Percentiles rank a stretch among this genome's conserved stretches.
Evolutionary conservation across 30 jellyfish, hydroid and myxozoan genomes (phyloP).

Genomic region (Hydra vulgaris): DNA sequence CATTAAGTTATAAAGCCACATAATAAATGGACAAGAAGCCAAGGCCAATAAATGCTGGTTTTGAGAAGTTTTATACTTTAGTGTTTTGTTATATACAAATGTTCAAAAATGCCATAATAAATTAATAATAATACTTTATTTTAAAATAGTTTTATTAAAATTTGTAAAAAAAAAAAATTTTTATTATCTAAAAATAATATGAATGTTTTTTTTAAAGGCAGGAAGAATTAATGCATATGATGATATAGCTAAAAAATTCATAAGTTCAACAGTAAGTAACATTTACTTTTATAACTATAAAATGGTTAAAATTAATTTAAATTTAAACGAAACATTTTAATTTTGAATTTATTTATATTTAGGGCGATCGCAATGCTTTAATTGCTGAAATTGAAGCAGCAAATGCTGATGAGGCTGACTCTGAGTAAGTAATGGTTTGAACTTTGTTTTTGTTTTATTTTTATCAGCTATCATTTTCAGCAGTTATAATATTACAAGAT

Average conservation of each 20-base stretch:
- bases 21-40: no score
- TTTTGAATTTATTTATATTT: no score
- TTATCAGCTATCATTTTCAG: background rate
- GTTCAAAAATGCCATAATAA: no score
- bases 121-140: no score
- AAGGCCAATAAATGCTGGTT: no score
- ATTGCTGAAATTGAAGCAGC: slow-evolving; percentile 14
- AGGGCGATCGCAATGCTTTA: slow-evolving; percentile 24
- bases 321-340: no score
- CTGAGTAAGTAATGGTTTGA: slow-evolving; percentile 10
- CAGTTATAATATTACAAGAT: background rate
- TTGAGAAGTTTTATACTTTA: no score
- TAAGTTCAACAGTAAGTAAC: slow-evolving; percentile 43
- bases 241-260: slow-evolving; percentile 62
- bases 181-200: background rate
- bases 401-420: slow-evolving; percentile 23
- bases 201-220: slow-evolving; percentile 67
- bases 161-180: background rate
- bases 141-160: background rate
- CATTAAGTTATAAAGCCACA: no score
- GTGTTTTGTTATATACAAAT: no score
- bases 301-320: no score
- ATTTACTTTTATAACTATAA: no score
- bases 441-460: background rate
- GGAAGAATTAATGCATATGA: slow-evolving; percentile 86